These are phyloP conservation scores for Taeniopygia guttata DNA, from an alignment of 2,797 vertebrate species.

Conservation along the genomic window DNA sequence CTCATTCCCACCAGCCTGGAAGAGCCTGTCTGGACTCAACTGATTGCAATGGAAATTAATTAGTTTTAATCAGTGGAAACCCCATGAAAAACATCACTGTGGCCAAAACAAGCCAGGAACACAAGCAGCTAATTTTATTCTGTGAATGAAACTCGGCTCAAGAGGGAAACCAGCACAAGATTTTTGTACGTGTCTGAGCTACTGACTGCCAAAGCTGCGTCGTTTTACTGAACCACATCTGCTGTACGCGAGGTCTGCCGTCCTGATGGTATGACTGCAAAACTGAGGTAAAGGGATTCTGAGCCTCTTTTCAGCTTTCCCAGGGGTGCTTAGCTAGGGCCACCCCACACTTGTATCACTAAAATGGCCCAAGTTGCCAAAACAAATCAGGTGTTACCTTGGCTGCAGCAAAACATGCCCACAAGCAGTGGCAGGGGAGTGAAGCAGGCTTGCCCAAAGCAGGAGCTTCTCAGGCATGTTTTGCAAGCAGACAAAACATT, in stretches of 20 bases:
- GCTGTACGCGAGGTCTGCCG: not conserved
- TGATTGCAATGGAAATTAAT: not conserved
- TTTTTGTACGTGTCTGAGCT: not conserved
- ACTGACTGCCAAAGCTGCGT: not conserved
- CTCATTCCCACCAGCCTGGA: not conserved
- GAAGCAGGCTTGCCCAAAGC: not conserved
- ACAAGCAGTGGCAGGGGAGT: fast-evolving
- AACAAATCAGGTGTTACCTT: not conserved
- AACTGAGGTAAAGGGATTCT: not conserved
- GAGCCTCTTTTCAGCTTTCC: not conserved
- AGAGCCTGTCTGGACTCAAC: not conserved
- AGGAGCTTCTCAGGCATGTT: not conserved
- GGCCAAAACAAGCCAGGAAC: not conserved
- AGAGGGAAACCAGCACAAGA: not conserved
- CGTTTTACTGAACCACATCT: not conserved
- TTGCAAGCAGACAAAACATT: not conserved
- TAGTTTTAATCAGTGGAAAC: not conserved
- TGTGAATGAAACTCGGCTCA: not conserved
- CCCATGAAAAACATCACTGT: not conserved
- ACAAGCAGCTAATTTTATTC: not conserved
- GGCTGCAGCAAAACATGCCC: not conserved
- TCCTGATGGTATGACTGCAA: not conserved
- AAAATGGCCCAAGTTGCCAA: not conserved
- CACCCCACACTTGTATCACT: not conserved
- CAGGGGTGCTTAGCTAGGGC: not conserved